Percentiles rank a stretch among this genome's conserved stretches.
These are phyloP conservation scores for Onychomys leucogaster DNA, from an alignment of 2,797 vertebrate species.

Conservation along the genomic window DNA sequence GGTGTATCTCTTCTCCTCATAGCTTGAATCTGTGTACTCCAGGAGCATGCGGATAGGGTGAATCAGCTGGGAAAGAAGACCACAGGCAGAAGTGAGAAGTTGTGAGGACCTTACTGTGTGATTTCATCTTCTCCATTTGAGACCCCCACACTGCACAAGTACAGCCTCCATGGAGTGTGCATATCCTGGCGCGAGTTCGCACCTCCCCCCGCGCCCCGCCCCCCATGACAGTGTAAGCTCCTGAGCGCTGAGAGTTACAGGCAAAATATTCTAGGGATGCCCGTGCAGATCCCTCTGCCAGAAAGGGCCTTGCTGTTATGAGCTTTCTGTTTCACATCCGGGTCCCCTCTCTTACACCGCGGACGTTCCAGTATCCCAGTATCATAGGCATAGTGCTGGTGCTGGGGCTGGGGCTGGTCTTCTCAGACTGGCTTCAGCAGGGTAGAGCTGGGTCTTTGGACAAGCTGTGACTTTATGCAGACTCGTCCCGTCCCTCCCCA, in stretches of 20 bases:
- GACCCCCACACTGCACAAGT: neutral
- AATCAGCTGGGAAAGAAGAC: conserved; percentile 85
- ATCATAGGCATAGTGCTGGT: conserved; percentile 85
- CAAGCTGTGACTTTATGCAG: fast-evolving
- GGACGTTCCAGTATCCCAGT: conserved; percentile 93
- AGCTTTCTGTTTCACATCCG: neutral
- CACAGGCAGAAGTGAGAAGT: neutral
- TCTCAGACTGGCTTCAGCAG: no score
- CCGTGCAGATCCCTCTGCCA: neutral
- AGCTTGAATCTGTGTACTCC: conserved; percentile 72
- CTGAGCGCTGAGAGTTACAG: neutral
- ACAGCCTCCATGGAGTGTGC: no score
- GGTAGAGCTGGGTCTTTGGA: neutral
- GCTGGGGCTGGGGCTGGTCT: neutral
- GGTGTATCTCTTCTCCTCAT: conserved; percentile 90
- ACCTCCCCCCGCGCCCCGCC: neutral
- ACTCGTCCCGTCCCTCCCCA: fast-evolving
- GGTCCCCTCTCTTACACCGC: conserved; percentile 88
- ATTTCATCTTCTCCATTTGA: neutral
- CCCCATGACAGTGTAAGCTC: no score
- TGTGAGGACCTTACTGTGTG: fast-evolving
- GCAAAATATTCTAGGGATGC: no score
- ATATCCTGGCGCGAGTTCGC: neutral
- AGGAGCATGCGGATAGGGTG: conserved; percentile 82
- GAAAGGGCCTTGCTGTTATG: neutral